phyloP scores from a whole-genome alignment of 2,888 invertebrate genomes.

The Cyrtodaria siliqua region DNA sequence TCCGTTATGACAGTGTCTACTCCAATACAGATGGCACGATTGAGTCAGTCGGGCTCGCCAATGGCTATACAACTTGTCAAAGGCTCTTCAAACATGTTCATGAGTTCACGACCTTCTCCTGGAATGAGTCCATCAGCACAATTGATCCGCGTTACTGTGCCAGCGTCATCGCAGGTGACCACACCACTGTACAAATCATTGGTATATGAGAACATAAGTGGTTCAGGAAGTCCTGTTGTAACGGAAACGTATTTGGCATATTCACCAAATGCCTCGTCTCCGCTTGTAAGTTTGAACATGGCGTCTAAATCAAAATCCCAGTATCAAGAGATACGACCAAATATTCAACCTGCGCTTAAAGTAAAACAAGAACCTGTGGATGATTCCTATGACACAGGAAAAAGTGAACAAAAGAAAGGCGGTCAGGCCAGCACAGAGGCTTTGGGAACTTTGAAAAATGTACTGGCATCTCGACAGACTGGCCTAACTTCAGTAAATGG shows the following conservation, averaged over 20 bases:
- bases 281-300: not conserved
- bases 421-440: conserved; percentile 38
- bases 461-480: conserved; percentile 35
- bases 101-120: too few species aligned
- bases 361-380: conserved; percentile 60
- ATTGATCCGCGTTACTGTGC: too few species aligned
- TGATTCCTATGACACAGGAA: conserved; percentile 31
- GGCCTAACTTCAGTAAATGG: not conserved
- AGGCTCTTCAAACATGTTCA: too few species aligned
- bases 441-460: conserved; percentile 37
- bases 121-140: too few species aligned
- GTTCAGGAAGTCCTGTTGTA: too few species aligned
- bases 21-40: not conserved
- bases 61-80: too few species aligned
- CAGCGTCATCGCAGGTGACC: too few species aligned
- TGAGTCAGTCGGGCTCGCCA: not conserved
- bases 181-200: too few species aligned
- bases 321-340: conserved; percentile 5
- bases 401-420: not conserved
- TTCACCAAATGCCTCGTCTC: too few species aligned
- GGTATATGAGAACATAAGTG: too few species aligned
- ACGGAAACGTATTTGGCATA: too few species aligned
- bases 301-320: conserved; percentile 3
- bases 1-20: conserved; percentile 1
- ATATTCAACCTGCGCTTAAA: conserved; percentile 6